Evolutionary conservation across 1,140 invertebrate species (phyloP), one percentile per base, ranked within the genome.

Genomic region (Drosophila burlai): DNA sequence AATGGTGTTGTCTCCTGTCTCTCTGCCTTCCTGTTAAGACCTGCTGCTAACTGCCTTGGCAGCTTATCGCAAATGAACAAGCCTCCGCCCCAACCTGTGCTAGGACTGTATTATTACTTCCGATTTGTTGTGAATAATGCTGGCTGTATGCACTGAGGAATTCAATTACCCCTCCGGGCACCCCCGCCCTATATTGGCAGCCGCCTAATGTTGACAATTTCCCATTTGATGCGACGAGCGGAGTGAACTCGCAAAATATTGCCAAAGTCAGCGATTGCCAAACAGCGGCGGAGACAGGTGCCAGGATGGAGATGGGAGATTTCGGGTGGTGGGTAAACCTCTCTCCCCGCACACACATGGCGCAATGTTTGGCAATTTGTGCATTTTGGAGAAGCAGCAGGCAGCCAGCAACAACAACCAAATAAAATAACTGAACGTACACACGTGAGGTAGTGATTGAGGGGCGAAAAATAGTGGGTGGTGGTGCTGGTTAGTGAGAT

Each of bases 141-240:
- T 84, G 69, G 67, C 49, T 78, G 69, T 47, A 73, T 81, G 66
- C 85, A 90, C 71, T 76, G 79, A 67, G 80, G 82, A 85, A 90
- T 91, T 90, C 85, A 90, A 90, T 91, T 90, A 91, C 81, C 74
- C 65, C 21, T 43, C 31, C 16, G 15, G 38, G 24, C n/a, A 6
- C 42, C 40, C 34, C 38, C 16, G 16, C 18, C 50, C 31, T 31
- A 75, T 72, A 75, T 68, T 89, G 84, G 60, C 81, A 81, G 71
- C 66, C 85, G 81, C 85, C 65, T 90, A 90, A 90, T 90, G 85
- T 90, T 90, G 86, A 91, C 85, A 90, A 85, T 90, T 90, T 90
- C 82, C 85, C 82, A 84, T 91, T 90, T 73, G 85, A 80, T 79
- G 78, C 75, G 67, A 65, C 75, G 71, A 65, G 63, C 74, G 66